These are phyloP conservation scores for Aphrophora alni DNA, from an alignment of 2,888 invertebrate genomes.

Conservation along the genomic window DNA sequence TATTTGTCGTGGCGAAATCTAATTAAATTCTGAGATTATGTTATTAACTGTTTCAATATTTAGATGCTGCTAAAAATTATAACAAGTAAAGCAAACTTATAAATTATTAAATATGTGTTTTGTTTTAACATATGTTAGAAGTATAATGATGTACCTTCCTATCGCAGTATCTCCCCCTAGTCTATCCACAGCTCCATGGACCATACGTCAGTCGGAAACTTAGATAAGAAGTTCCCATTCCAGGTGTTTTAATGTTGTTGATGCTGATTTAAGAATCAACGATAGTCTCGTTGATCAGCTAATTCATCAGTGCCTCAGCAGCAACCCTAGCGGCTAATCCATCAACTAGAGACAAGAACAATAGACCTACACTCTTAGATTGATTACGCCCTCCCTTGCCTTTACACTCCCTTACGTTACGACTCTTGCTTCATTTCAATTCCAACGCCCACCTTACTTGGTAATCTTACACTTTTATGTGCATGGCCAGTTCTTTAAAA, in stretches of 20 bases:
- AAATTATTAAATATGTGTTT: too few species aligned
- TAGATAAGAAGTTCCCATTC: too few species aligned
- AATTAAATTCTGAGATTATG: too few species aligned
- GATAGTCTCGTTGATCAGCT: neutral
- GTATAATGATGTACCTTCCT: too few species aligned
- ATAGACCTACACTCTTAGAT: constrained; percentile 1
- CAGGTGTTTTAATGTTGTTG: neutral
- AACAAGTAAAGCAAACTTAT: too few species aligned
- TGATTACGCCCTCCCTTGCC: neutral
- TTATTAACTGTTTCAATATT: too few species aligned
- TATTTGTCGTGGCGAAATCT: too few species aligned
- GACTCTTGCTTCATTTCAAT: neutral
- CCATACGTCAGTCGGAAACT: too few species aligned
- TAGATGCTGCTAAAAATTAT: too few species aligned
- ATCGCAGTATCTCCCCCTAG: too few species aligned
- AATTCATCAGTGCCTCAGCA: neutral
- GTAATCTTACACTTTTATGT: neutral
- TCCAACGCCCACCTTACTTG: neutral
- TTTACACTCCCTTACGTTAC: neutral
- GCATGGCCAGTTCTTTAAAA: neutral
- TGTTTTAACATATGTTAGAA: too few species aligned
- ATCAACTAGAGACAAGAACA: neutral
- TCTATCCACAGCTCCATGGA: too few species aligned
- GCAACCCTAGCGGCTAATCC: neutral
- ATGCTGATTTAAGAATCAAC: neutral